These are phyloP conservation scores for Drosophila bipectinata DNA, from an alignment of 1,140 invertebrate genomes.

Conservation along the genomic window DNA sequence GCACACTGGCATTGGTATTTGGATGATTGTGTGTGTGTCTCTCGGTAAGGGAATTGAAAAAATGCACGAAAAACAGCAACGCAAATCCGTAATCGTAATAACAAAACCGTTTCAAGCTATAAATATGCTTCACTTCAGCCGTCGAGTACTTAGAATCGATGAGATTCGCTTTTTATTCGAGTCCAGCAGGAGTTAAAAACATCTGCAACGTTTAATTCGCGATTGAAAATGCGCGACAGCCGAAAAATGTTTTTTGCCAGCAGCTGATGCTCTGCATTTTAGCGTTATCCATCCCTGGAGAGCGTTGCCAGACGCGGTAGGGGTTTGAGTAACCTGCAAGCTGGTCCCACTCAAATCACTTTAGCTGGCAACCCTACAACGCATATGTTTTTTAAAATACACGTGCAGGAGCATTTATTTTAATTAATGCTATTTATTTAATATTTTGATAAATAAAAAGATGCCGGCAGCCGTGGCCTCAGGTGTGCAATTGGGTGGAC, in stretches of 20 bases:
- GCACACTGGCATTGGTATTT: constrained; percentile 12
- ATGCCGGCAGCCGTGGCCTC: constrained; percentile 67
- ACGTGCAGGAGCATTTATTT: constrained; percentile 49
- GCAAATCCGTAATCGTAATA: constrained; percentile 11
- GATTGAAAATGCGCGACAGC: constrained; percentile 13
- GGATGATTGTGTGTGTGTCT: constrained; percentile 2
- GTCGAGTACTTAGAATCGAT: neutral
- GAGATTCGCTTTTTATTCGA: neutral
- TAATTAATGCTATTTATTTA: constrained; percentile 38
- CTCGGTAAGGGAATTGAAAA: constrained; percentile 7
- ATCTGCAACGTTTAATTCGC: constrained; percentile 1
- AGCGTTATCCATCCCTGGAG: neutral
- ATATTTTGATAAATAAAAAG: constrained; percentile 16
- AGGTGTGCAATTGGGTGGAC: constrained; percentile 47
- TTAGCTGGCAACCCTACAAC: neutral
- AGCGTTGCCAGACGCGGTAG: too few species aligned
- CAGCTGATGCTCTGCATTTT: neutral
- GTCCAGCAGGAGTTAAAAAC: neutral
- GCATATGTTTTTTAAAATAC: constrained; percentile 41
- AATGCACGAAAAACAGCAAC: constrained; percentile 33
- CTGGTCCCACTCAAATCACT: neutral
- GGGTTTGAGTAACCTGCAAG: too few species aligned
- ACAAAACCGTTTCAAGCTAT: neutral
- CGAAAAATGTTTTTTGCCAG: constrained; percentile 5
- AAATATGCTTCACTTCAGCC: neutral